Percentiles rank a stretch among this genome's conserved stretches.
These are phyloP conservation scores for Malthinus flaveolus DNA, from an alignment of 2,888 invertebrate species.

Conservation along the genomic window DNA sequence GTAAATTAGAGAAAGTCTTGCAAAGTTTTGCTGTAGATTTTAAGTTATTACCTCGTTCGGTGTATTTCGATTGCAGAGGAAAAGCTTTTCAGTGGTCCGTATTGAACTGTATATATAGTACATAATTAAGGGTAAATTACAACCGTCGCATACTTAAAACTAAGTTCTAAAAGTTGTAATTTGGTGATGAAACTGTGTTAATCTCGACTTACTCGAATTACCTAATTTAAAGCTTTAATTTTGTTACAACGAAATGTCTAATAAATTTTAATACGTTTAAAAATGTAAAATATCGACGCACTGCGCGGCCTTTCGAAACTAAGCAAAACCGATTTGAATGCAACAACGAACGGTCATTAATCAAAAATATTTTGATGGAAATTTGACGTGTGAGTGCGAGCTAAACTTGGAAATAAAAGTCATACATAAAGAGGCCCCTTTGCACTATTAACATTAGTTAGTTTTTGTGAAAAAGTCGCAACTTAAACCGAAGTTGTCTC, in stretches of 20 bases:
- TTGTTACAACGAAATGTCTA: no score
- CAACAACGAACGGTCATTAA: constrained; percentile 12
- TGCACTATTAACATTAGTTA: neutral
- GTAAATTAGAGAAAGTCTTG: constrained; percentile 1
- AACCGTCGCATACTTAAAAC: constrained; percentile 17
- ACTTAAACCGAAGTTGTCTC: neutral
- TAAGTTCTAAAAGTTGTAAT: constrained; percentile 19
- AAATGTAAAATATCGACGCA: no score
- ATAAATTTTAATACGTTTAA: no score
- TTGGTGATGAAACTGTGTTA: constrained; percentile 12
- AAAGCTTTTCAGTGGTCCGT: neutral
- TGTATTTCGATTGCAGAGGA: neutral
- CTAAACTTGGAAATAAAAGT: constrained; percentile 17
- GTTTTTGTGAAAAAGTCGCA: neutral
- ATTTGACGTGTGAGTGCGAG: constrained; percentile 20
- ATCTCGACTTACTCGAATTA: constrained; percentile 5
- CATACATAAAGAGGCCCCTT: constrained; percentile 6
- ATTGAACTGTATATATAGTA: constrained; percentile 7
- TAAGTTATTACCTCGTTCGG: neutral
- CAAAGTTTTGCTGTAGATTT: constrained; percentile 1
- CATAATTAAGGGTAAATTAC: constrained; percentile 15
- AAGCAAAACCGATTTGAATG: constrained; percentile 2
- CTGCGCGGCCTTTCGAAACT: neutral
- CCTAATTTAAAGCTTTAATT: neutral
- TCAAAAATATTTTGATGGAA: constrained; percentile 19